Evolutionary conservation across 2,888 invertebrate genomes (phyloP).

Genomic region (Chloroclysta siterata): DNA sequence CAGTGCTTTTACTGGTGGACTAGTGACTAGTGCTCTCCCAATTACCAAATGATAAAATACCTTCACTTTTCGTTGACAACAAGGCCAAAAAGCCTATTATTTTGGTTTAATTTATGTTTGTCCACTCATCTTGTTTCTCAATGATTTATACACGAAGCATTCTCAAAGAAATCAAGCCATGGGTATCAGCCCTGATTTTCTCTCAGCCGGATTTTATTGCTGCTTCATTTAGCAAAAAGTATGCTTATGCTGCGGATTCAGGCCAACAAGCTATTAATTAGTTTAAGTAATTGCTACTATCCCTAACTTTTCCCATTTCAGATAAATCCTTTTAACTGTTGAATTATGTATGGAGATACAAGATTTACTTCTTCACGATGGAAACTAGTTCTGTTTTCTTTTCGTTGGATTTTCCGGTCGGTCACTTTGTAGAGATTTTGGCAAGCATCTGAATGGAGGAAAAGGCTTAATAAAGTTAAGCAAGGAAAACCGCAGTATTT

Average conservation of each 20-base stretch:
- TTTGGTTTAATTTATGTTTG: not conserved
- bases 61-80: no score
- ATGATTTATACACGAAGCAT: not conserved
- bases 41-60: no score
- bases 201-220: constrained; percentile 63
- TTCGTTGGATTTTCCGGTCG: constrained; percentile 5
- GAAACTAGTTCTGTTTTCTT: constrained; percentile 19
- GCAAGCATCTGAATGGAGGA: constrained; percentile 12
- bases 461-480: constrained; percentile 9
- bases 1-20: no score
- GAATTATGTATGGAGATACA: constrained; percentile 65
- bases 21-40: no score
- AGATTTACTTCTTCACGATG: constrained; percentile 37
- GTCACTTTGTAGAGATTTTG: constrained; percentile 14
- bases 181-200: constrained; percentile 52
- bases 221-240: constrained; percentile 79
- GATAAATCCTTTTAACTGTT: constrained; percentile 68
- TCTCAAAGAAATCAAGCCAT: not conserved
- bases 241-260: constrained; percentile 72
- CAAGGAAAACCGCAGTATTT: constrained; percentile 7
- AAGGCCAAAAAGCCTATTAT: no score
- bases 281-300: constrained; percentile 77
- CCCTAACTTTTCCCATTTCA: constrained; percentile 65
- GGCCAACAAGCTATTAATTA: constrained; percentile 79
- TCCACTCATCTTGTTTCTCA: not conserved